These are phyloP conservation scores for Ceratina australensis DNA, from an alignment of 1,140 invertebrate genomes.

Conservation along the genomic window DNA sequence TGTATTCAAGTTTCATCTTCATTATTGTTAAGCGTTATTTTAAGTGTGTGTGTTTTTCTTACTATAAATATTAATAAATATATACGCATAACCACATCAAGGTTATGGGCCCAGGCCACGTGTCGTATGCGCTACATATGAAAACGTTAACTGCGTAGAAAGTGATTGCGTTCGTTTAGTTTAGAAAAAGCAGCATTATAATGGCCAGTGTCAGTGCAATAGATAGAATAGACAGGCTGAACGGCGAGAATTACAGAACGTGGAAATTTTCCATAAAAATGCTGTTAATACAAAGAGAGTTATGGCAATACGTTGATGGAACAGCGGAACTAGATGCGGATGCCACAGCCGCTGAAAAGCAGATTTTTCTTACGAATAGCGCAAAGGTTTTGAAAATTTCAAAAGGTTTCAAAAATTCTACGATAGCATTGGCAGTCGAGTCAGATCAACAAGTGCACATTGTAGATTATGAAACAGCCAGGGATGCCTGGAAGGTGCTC, in stretches of 20 bases:
- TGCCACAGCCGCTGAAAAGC: background rate
- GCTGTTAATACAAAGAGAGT: conserved; percentile 9
- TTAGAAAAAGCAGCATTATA: too few relatives aligned
- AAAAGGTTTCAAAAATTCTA: too few relatives aligned
- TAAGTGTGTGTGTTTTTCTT: too few relatives aligned
- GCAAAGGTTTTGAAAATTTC: conserved; percentile 11
- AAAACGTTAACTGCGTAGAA: too few relatives aligned
- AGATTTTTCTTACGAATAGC: background rate
- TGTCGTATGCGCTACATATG: too few relatives aligned
- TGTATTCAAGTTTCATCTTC: too few relatives aligned
- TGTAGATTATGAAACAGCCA: conserved; percentile 13
- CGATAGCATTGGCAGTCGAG: conserved; percentile 12
- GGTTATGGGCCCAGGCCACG: too few relatives aligned
- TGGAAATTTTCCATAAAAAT: conserved; percentile 33
- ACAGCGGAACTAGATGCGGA: background rate
- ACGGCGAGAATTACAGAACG: conserved; percentile 22
- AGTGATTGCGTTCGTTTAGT: too few relatives aligned
- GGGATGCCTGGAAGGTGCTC: conserved; percentile 1
- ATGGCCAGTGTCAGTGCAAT: background rate
- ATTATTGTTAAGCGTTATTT: too few relatives aligned
- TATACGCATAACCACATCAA: too few relatives aligned
- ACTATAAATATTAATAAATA: too few relatives aligned
- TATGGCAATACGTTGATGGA: conserved; percentile 13
- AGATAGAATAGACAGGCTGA: conserved; percentile 20
- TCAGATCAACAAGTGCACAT: conserved; percentile 25